phyloP scores from a whole-genome alignment of 2,888 invertebrate genomes.

The Siphlonurus alternatus region DNA sequence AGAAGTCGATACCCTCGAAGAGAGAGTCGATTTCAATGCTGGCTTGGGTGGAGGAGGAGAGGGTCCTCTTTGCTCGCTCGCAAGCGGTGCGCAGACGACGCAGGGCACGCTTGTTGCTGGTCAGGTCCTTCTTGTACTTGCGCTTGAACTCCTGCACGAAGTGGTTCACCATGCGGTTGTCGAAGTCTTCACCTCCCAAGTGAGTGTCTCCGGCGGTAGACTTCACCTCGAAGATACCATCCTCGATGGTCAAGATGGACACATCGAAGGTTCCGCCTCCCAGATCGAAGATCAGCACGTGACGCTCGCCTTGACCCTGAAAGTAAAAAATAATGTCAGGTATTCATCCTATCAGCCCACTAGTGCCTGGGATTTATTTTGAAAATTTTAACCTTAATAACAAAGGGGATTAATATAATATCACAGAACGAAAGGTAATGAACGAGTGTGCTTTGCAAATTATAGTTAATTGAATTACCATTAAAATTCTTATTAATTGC shows the following conservation, averaged over 20 bases:
- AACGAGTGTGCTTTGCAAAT: not conserved
- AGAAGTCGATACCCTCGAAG: conserved; percentile 42
- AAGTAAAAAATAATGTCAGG: conserved; percentile 4
- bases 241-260: conserved; percentile 46
- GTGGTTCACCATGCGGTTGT: conserved; percentile 36
- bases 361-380: not conserved
- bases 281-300: conserved; percentile 43
- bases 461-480: too few species aligned
- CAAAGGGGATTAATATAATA: conserved; percentile 26
- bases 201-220: conserved; percentile 43
- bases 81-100: conserved; percentile 30
- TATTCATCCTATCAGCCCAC: not conserved
- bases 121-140: conserved; percentile 31
- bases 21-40: conserved; percentile 36
- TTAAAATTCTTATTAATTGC: too few species aligned
- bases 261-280: conserved; percentile 53
- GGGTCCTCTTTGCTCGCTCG: conserved; percentile 31
- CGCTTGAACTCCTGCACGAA: conserved; percentile 36
- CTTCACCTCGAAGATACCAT: conserved; percentile 50
- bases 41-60: conserved; percentile 31
- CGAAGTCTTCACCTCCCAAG: conserved; percentile 40
- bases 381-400: conserved; percentile 32
- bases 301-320: conserved; percentile 25
- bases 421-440: not conserved
- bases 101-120: conserved; percentile 27